These are phyloP conservation scores for Dastarcus helophoroides DNA, from an alignment of 2,888 invertebrate genomes.

Conservation along the genomic window DNA sequence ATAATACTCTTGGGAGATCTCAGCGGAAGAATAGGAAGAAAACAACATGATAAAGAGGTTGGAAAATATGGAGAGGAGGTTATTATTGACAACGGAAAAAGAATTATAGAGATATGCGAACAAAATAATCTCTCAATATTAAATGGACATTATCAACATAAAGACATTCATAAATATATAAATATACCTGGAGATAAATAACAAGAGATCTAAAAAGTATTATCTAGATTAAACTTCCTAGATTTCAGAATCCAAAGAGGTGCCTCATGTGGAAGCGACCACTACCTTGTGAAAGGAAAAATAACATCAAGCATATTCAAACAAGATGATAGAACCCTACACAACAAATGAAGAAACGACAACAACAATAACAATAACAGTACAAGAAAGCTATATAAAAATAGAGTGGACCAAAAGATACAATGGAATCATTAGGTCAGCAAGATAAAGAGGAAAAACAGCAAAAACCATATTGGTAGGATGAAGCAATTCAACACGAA, in stretches of 20 bases:
- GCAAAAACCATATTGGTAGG: too few relatives aligned
- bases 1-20: conserved; percentile 7
- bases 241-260: conserved; percentile 5
- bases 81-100: conserved; percentile 4
- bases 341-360: conserved; percentile 4
- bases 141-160: conserved; percentile 4
- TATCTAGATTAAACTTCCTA: conserved; percentile 3
- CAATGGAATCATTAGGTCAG: too few relatives aligned
- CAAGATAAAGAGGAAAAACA: background rate
- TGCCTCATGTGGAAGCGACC: conserved; percentile 2
- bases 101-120: conserved; percentile 2
- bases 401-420: too few relatives aligned
- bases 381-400: too few relatives aligned
- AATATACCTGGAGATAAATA: conserved; percentile 4
- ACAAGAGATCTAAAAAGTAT: conserved; percentile 3
- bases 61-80: conserved; percentile 4
- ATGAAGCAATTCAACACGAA: too few relatives aligned
- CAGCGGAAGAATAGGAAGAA: conserved; percentile 5
- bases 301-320: conserved; percentile 2
- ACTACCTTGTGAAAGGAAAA: conserved; percentile 4
- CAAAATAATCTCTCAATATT: conserved; percentile 3
- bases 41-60: conserved; percentile 3
- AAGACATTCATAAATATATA: conserved; percentile 5
- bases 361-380: background rate
- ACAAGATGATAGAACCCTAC: conserved; percentile 1